phyloP scores from a whole-genome alignment of 2,888 invertebrate species.

The Noctua janthe region DNA sequence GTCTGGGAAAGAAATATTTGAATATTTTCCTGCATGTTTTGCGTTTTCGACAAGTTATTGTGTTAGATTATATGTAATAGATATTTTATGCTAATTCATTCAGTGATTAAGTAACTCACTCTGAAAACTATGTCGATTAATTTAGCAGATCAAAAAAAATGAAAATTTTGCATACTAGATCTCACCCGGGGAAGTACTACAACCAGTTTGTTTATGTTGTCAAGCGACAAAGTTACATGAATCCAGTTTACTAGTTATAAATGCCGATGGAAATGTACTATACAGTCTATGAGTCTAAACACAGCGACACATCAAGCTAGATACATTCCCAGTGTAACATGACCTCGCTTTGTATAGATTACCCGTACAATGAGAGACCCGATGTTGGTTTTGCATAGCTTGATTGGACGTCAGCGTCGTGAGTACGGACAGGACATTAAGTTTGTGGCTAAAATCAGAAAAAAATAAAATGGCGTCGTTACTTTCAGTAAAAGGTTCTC shows the following conservation, averaged over 20 bases:
- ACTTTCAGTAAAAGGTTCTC: not conserved
- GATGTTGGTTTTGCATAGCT: not conserved
- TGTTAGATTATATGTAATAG: not conserved
- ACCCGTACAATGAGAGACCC: too few species aligned
- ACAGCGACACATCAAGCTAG: too few species aligned
- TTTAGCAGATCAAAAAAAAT: not conserved
- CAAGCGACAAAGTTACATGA: not conserved
- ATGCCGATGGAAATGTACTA: not conserved
- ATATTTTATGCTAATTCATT: constrained; percentile 7
- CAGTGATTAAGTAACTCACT: not conserved
- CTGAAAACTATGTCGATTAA: not conserved
- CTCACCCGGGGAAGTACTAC: not conserved
- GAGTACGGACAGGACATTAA: not conserved
- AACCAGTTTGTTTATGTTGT: not conserved
- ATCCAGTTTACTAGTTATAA: not conserved
- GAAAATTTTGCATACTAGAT: not conserved
- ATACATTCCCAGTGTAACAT: too few species aligned
- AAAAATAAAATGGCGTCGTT: not conserved
- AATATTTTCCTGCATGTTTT: not conserved
- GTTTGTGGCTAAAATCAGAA: not conserved
- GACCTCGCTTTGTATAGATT: not conserved
- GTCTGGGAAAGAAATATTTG: not conserved
- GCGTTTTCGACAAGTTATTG: not conserved
- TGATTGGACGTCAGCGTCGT: too few species aligned
- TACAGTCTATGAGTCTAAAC: too few species aligned